Evolutionary conservation across 2,888 invertebrate genomes (phyloP), one percentile per base, ranked within the genome.

Genomic region (Phrixothrix hirtus): DNA sequence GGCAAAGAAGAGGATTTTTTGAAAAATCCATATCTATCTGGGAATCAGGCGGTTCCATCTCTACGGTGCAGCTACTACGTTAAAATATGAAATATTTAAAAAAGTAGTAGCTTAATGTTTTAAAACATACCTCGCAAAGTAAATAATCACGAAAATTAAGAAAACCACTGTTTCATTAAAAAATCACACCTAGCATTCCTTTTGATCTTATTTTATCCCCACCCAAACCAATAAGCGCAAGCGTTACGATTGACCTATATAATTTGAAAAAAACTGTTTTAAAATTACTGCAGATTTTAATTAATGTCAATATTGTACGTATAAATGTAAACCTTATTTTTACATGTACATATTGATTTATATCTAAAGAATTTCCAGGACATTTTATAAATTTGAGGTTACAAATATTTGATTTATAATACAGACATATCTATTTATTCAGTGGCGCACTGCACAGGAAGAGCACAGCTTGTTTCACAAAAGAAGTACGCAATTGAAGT

Each of bases 1-100:
- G 82, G 68, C 87, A 87, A 38, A 83, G 75, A 25, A 87, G 73
- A 1, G 86, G 86, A 70, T 85, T 85, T 63, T 76, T 76, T 12
- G 74, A 69, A 53, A 73, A 75, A 45, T 76, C 75, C 65, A 75
- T 60, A 5, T 65, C 65, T 10, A 70, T 54, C 43, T 74, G 73
- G 32, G 73, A 58, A 43, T 70, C 71, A 49, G 74, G 73, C 7
- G 71, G 68, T 47, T 75, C 75, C 75, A 75, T 75, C 50, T 66
- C 67, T n/a, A 58, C 27, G 42, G 66, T 57, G 43, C 65, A 64
- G 27, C 62, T 55, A 29, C 62, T 65, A 31, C 7, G 51, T 55
- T 34, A 1, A n/a, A 10, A 12, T 15, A 12, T 21, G 15, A 10
- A 13, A n/a, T n/a, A n/a, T n/a, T n/a, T n/a, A n/a, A n/a, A n/a